These are phyloP conservation scores for Jordanella pulchra DNA, from an alignment of 2,797 vertebrate species.

Conservation along the genomic window DNA sequence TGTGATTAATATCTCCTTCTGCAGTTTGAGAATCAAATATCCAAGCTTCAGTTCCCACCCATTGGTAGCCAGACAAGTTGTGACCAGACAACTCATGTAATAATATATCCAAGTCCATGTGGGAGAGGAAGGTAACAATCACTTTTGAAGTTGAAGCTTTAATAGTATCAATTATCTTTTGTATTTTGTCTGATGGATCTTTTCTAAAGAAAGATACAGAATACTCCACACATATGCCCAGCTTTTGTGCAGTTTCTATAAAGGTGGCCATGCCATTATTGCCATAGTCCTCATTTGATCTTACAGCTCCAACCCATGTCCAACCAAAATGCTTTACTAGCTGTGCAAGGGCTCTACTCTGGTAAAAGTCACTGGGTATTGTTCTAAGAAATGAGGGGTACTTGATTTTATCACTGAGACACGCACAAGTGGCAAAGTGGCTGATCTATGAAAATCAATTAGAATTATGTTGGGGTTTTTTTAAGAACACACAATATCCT, in stretches of 20 bases:
- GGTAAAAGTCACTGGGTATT: conserved; percentile 75
- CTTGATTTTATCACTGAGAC: conserved; percentile 74
- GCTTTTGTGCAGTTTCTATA: conserved; percentile 49
- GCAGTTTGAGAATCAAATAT: conserved; percentile 14
- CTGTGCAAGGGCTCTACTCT: conserved; percentile 76
- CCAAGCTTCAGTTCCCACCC: conserved; percentile 13
- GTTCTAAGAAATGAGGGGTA: conserved; percentile 78
- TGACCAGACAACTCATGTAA: neutral
- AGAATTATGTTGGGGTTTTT: neutral
- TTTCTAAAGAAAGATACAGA: conserved; percentile 38
- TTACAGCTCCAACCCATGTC: conserved; percentile 57
- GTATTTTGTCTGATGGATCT: conserved; percentile 4
- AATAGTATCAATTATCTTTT: conserved; percentile 6
- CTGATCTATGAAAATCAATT: conserved; percentile 2
- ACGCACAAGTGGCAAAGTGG: conserved; percentile 64
- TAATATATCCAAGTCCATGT: conserved; percentile 5
- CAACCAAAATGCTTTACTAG: conserved; percentile 75
- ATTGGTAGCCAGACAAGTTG: conserved; percentile 8
- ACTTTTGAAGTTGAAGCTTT: conserved; percentile 7
- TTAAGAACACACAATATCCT: neutral
- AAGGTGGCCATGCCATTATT: conserved; percentile 68
- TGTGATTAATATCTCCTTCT: neutral
- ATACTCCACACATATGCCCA: conserved; percentile 72
- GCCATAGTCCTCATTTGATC: conserved; percentile 69
- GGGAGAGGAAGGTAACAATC: conserved; percentile 6